Evolutionary conservation across 2,888 invertebrate genomes (phyloP).

Genomic region (Torymus auratus): DNA sequence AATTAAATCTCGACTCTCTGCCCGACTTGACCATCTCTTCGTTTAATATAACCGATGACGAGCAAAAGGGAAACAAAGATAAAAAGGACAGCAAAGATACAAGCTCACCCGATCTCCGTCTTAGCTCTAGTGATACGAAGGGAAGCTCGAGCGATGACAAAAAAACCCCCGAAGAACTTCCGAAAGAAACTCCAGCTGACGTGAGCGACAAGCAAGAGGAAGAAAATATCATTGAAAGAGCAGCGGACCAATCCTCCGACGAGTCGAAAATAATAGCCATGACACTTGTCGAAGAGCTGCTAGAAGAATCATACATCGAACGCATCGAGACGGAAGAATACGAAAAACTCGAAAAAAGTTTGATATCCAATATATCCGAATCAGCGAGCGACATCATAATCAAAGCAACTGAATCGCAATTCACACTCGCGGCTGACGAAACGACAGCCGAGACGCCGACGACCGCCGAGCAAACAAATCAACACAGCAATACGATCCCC

Average conservation of each 20-base stretch:
- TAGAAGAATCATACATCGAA: slow-evolving; percentile 52
- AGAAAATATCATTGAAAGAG: slow-evolving; percentile 10
- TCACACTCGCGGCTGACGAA: neutral
- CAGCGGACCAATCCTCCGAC: neutral
- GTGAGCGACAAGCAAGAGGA: slow-evolving; percentile 28
- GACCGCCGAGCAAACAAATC: slow-evolving; percentile 57
- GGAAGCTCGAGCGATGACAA: slow-evolving; percentile 5
- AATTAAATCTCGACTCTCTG: slow-evolving; percentile 71
- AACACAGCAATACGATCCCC: slow-evolving; percentile 63
- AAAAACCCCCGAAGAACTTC: neutral
- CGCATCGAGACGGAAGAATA: slow-evolving; percentile 31
- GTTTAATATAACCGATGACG: slow-evolving; percentile 66
- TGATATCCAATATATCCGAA: neutral
- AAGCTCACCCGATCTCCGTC: neutral
- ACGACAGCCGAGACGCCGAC: slow-evolving; percentile 10
- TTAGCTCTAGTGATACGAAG: slow-evolving; percentile 6
- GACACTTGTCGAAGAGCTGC: slow-evolving; percentile 44
- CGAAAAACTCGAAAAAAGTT: slow-evolving; percentile 34
- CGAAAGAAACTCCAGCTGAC: neutral
- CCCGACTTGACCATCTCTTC: slow-evolving; percentile 71
- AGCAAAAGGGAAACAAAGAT: slow-evolving; percentile 49
- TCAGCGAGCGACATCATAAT: neutral
- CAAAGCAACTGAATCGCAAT: neutral
- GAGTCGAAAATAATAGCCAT: neutral
- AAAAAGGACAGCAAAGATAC: slow-evolving; percentile 18